A percentile compares a stretch with the other conserved stretches of the same genome.
These are phyloP conservation scores for Thaumatotibia leucotreta DNA, from an alignment of 1,140 invertebrate genomes.

Conservation along the genomic window DNA sequence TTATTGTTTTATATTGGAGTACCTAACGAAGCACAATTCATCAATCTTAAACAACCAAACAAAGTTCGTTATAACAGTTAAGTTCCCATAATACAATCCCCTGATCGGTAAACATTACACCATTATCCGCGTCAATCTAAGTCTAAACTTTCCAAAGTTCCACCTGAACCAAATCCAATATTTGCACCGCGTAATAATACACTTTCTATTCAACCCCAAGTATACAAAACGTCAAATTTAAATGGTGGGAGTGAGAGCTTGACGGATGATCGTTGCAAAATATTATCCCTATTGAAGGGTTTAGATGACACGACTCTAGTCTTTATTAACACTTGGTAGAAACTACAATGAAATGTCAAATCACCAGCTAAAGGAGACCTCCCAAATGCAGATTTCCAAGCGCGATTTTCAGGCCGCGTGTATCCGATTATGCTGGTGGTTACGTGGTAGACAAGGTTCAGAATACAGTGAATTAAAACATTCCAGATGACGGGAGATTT, in stretches of 20 bases:
- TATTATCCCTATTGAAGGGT: constrained; percentile 28
- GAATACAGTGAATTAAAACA: not conserved
- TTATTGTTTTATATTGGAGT: no score
- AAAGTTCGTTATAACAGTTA: not conserved
- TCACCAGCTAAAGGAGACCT: not conserved
- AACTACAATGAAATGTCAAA: not conserved
- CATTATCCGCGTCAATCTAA: not conserved
- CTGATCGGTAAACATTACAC: not conserved
- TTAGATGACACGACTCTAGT: constrained; percentile 20
- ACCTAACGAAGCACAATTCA: no score
- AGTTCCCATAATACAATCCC: not conserved
- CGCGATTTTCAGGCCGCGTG: no score
- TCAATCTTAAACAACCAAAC: not conserved
- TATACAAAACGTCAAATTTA: constrained; percentile 35
- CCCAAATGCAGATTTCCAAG: not conserved
- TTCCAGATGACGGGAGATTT: not conserved
- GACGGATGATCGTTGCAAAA: constrained; percentile 40
- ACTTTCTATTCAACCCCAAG: not conserved
- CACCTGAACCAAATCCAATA: not conserved
- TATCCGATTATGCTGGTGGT: not conserved
- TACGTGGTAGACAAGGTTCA: not conserved
- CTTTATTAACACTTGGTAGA: not conserved
- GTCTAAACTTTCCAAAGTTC: not conserved
- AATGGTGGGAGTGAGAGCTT: constrained; percentile 33
- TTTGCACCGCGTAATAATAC: not conserved